Percentiles rank a stretch among this genome's conserved stretches.
phyloP scores from a whole-genome alignment of 2,888 invertebrate species.

The Oeneis ivallda region DNA sequence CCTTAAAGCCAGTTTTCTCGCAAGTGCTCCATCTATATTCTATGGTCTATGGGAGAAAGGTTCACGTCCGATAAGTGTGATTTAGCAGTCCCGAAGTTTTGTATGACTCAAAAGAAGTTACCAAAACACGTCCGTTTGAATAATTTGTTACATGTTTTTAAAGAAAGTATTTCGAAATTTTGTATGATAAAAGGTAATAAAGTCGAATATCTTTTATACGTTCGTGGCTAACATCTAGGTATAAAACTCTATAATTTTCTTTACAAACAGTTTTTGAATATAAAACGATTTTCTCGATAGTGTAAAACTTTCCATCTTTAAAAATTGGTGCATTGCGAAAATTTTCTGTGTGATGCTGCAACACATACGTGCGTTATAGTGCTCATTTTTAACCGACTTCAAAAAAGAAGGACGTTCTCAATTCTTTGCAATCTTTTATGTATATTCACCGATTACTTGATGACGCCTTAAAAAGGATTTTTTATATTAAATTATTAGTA shows the following conservation, averaged over 20 bases:
- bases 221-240: neutral
- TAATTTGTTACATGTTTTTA: constrained; percentile 2
- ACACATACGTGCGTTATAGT: neutral
- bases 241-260: neutral
- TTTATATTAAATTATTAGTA: too few relatives aligned
- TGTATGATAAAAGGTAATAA: constrained; percentile 7
- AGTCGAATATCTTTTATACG: neutral
- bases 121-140: constrained; percentile 8
- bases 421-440: too few relatives aligned
- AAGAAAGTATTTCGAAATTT: constrained; percentile 8
- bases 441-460: too few relatives aligned
- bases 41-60: constrained; percentile 1
- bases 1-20: too few relatives aligned
- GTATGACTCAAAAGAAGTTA: constrained; percentile 6
- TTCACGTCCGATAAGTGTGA: constrained; percentile 10
- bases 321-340: neutral
- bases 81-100: constrained; percentile 13
- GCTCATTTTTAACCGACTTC: too few relatives aligned
- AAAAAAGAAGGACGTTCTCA: too few relatives aligned
- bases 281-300: neutral
- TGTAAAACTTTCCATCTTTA: neutral
- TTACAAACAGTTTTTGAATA: neutral
- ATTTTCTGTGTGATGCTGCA: neutral
- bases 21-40: neutral
- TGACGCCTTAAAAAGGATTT: too few relatives aligned